Evolutionary conservation across 2,888 invertebrate genomes (phyloP).

Genomic region (Ptychoptera albimana): DNA sequence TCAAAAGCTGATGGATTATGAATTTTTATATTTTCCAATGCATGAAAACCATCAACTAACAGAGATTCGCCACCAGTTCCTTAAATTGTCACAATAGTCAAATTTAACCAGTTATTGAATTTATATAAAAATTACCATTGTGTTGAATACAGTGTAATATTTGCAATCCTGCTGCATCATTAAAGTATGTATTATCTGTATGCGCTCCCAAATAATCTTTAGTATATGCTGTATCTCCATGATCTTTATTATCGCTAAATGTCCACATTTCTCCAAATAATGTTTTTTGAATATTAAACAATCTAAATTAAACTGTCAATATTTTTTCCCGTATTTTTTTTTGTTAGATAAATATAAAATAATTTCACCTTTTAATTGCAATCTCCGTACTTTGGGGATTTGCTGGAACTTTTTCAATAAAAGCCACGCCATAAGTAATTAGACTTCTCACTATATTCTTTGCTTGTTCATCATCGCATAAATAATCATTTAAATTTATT

Average conservation of each 20-base stretch:
- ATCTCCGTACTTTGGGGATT: conserved; percentile 29
- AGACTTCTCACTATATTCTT: conserved; percentile 31
- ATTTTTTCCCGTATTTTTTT: neutral
- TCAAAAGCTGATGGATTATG: conserved; percentile 40
- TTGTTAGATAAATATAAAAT: neutral
- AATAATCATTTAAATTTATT: conserved; percentile 32
- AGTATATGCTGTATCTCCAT: conserved; percentile 60
- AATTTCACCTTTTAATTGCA: conserved; percentile 27
- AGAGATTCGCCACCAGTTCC: conserved; percentile 56
- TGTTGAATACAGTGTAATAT: conserved; percentile 43
- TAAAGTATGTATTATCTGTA: conserved; percentile 65
- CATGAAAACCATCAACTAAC: conserved; percentile 57
- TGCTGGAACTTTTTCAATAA: conserved; percentile 25
- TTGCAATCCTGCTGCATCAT: conserved; percentile 51
- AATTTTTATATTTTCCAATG: conserved; percentile 38
- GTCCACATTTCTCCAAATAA: conserved; percentile 61
- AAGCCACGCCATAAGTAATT: conserved; percentile 24
- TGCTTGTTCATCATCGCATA: conserved; percentile 31
- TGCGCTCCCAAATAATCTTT: conserved; percentile 50
- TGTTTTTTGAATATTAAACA: conserved; percentile 50
- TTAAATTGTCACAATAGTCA: conserved; percentile 15
- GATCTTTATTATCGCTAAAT: conserved; percentile 39
- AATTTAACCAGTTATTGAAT: neutral
- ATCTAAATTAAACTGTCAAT: conserved; percentile 22
- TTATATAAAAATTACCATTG: neutral